Base-by-base conservation (phyloP, 2,113 vertebrate species). In the Peromyscus leucopus region DNA sequence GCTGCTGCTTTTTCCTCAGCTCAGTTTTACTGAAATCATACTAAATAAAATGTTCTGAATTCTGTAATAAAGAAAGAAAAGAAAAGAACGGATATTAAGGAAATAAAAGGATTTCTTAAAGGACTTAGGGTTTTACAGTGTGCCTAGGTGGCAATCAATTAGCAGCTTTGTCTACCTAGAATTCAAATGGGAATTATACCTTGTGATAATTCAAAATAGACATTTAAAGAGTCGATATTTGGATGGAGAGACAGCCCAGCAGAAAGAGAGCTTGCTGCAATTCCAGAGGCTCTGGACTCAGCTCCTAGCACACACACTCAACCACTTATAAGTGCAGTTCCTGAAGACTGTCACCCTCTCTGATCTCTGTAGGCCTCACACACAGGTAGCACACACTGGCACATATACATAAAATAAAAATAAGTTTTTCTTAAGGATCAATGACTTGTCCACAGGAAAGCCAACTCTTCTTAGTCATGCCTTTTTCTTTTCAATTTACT, bases 41-140 rank as follows among this genome's bases (percentile, higher is more conserved):
- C 31, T 69, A 69, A 71, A 9, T 19, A 72, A 72, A 72, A 72
- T 72, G 2, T n/a, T 72, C 21, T 63, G 61, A n/a, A 72, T 72
- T 72, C 33, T 33, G 15, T 69, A 67, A 69, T 31, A 67, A 31
- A 67, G 11, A 59, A 55, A 55, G 11, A 55, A 59, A 55, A 55
- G 55, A 12, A 55, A 55, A 55, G 11, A 55, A 55, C 13, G 65
- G 28, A 67, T 67, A 67, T 67, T 67, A 31, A 67, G 28, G 11
- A 67, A 67, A 67, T 67, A 69, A 69, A 59, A 59, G 22, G 24
- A 84, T 84, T 93, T 93, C 86, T 90, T 86, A 76, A 96, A 96
- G 33, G 24, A 6, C 39, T 69, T 94, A n/a, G n/a, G 7, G 22
- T 85, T 31, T 80, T 69, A 94, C 16, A 93, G 72, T 55, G 76